Evolutionary conservation across 2,797 vertebrate genomes (phyloP), one percentile per base, ranked within the genome.

Genomic region (Pangasius djambal): DNA sequence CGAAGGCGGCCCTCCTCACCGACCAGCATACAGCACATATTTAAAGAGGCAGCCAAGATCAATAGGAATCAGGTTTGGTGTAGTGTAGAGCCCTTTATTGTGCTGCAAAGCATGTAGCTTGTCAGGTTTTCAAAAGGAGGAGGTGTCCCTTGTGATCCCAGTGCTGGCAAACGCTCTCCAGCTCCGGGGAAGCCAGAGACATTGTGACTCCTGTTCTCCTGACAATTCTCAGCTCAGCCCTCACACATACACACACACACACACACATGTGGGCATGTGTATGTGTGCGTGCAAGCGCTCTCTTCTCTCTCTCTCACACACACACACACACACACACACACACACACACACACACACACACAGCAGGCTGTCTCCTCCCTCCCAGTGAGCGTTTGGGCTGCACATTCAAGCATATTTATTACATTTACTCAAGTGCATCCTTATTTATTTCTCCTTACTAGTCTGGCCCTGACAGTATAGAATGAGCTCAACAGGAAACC

Each of bases 11-110:
- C 92, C 85, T 90, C 87, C 91, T 91, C 91, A 90, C 86, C 92
- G 91, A 89, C 91, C 93, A 93, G 93, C 93, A 88, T 72, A 25
- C 90, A 86, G 91, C 91, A 75, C 93, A 89, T 93, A 92, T 84
- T 50, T 83, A 88, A 92, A 91, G 93, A 89, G 93, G 87, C 93
- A 92, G 93, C 57, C 31, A 88, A 92, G 93, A 97, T 96, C 96
- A 92, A 95, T 95, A 95, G 95, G 94, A 95, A 96, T 87, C 83
- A 92, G 94, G 95, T 94, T 91, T 59, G 93, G 85, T 88, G 94
- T 93, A 91, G 93, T 91, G 91, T 90, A 85, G 75, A 93, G 93
- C 92, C 90, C 89, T 94, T 88, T 67, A 91, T 95, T 96, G 95
- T 94, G 92, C 94, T 93, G 78, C 92, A 94, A 95, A 92, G 93